Percentiles rank a stretch among this genome's conserved stretches.
phyloP scores from a whole-genome alignment of 1,140 invertebrate species.

The Druon quercuslanigerum region DNA sequence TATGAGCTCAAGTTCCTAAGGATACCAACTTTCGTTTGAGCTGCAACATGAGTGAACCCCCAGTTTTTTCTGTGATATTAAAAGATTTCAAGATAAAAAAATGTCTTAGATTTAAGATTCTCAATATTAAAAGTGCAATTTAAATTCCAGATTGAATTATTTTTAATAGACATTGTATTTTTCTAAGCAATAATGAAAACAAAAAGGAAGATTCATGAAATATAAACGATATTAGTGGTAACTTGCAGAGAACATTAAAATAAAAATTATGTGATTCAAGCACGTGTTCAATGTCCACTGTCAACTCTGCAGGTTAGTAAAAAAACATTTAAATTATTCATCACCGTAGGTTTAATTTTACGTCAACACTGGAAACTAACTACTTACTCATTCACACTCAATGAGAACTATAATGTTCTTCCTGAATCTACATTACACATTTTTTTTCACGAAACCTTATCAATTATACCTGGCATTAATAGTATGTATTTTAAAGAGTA shows the following conservation, averaged over 20 bases:
- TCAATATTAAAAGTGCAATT: no score
- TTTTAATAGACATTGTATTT: no score
- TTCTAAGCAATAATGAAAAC: no score
- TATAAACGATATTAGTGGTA: no score
- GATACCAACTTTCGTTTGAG: no score
- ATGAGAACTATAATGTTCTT: not conserved
- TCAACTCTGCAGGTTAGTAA: not conserved
- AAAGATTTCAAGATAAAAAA: no score
- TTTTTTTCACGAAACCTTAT: not conserved
- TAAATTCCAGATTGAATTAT: no score
- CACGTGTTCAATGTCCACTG: not conserved
- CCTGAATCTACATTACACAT: not conserved
- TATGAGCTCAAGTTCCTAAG: no score
- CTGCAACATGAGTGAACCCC: no score
- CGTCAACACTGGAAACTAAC: not conserved
- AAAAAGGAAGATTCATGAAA: no score
- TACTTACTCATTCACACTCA: not conserved
- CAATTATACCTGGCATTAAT: not conserved
- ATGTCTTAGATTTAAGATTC: no score
- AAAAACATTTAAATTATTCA: conserved; percentile 8
- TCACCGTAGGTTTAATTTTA: conserved; percentile 10
- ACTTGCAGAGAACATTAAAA: not conserved
- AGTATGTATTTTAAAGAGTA: not conserved
- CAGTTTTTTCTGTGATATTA: no score
- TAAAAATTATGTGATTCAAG: not conserved